Conservation (phyloP, 1,140 invertebrate genomes). For the Drepana arcuata region DNA sequence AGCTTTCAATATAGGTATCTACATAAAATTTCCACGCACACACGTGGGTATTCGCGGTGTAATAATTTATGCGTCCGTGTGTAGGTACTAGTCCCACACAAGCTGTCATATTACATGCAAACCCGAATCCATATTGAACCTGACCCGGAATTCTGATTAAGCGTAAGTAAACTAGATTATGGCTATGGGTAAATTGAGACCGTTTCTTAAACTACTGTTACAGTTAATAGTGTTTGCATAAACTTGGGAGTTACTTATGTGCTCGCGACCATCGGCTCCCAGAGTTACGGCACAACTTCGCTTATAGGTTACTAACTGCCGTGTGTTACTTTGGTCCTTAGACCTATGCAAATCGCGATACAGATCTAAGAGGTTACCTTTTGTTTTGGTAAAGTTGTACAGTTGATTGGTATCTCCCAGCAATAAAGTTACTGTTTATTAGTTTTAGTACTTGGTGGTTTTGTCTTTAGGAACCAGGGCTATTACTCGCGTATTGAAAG, state of each 20-base stretch:
- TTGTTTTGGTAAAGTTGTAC: no score
- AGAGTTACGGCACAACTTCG: constrained; percentile 35
- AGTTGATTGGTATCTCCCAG: no score
- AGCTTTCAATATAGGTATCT: constrained; percentile 6
- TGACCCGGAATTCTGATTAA: constrained; percentile 54
- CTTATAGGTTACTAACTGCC: constrained; percentile 3
- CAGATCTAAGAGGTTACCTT: no score
- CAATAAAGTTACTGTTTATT: no score
- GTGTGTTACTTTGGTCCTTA: constrained; percentile 18
- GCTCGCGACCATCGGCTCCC: constrained; percentile 27
- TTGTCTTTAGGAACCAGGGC: no score
- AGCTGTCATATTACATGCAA: constrained; percentile 19
- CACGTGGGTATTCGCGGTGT: no score
- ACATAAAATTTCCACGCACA: no score
- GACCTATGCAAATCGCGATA: constrained; percentile 39
- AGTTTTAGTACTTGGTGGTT: constrained; percentile 10
- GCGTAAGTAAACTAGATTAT: constrained; percentile 52
- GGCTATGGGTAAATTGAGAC: constrained; percentile 35
- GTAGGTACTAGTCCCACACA: constrained; percentile 7
- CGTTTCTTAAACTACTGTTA: constrained; percentile 54
- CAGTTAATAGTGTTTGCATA: constrained; percentile 50
- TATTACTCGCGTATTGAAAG: no score
- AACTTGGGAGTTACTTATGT: constrained; percentile 48
- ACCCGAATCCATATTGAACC: constrained; percentile 27
- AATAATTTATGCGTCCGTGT: constrained; percentile 19